A percentile compares a stretch with the other conserved stretches of the same genome.
Conservation (phyloP, 2,888 invertebrate genomes). For the Myathropa florea region DNA sequence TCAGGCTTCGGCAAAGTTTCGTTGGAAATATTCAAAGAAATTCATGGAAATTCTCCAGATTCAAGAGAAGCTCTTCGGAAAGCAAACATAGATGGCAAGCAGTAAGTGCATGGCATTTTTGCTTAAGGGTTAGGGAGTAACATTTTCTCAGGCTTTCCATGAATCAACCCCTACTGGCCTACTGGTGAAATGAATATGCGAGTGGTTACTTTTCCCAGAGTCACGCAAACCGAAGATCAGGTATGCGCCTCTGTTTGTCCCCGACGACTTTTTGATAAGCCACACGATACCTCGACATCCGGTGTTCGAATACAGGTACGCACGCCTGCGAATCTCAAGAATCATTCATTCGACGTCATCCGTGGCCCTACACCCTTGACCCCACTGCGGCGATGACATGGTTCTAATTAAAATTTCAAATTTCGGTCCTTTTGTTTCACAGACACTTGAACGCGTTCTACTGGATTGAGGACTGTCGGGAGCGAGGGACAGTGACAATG, state of each 20-base stretch:
- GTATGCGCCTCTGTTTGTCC: too few species aligned
- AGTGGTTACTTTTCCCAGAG: conserved; percentile 36
- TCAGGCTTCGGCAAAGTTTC: too few species aligned
- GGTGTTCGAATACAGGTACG: background rate
- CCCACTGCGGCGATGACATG: background rate
- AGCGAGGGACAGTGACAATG: background rate
- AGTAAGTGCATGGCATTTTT: background rate
- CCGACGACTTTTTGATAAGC: conserved; percentile 28
- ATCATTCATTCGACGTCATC: background rate
- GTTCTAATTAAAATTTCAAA: conserved; percentile 68
- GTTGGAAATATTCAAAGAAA: too few species aligned
- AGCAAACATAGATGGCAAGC: too few species aligned
- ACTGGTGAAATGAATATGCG: conserved; percentile 53
- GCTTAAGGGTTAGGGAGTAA: background rate
- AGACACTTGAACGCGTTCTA: conserved; percentile 42
- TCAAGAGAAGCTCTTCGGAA: too few species aligned
- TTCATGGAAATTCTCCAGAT: too few species aligned
- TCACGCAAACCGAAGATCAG: background rate
- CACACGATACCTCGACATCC: conserved; percentile 29
- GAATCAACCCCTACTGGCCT: background rate
- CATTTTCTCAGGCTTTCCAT: conserved; percentile 15
- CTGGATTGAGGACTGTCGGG: background rate
- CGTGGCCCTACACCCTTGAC: background rate
- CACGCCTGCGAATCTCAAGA: background rate
- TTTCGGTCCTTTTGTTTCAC: conserved; percentile 51